Percentiles rank a stretch among this genome's conserved stretches.
These are phyloP conservation scores for Sebastes trivittatus DNA, from an alignment of 2,797 vertebrate species.

Conservation along the genomic window DNA sequence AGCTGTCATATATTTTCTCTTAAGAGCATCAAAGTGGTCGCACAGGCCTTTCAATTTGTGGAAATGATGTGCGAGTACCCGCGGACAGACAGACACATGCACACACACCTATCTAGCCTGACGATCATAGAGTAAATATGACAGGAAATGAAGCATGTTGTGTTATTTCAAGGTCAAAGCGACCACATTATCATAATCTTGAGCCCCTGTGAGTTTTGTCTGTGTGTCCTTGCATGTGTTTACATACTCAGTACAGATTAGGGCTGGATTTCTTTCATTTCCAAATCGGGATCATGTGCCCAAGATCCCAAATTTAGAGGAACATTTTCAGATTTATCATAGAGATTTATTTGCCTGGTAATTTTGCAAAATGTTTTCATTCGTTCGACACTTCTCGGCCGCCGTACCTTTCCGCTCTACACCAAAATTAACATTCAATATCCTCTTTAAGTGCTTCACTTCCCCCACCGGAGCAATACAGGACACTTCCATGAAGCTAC, in stretches of 20 bases:
- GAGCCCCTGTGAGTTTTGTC: neutral
- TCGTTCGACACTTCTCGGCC: neutral
- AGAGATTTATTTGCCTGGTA: neutral
- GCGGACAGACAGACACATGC: neutral
- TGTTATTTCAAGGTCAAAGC: conserved; percentile 35
- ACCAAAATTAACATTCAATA: neutral
- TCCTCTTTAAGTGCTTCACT: neutral
- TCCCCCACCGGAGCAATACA: neutral
- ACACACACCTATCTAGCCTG: neutral
- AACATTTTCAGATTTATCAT: neutral
- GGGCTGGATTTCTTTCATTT: neutral
- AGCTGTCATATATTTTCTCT: conserved; percentile 12
- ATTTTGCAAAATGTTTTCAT: neutral
- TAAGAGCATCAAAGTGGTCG: neutral
- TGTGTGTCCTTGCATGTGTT: neutral
- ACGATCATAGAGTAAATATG: neutral
- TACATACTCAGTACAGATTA: neutral
- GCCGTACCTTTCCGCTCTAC: neutral
- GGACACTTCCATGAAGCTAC: neutral
- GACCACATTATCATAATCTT: neutral
- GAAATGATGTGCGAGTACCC: neutral
- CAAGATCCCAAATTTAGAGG: neutral
- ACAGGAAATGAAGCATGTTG: conserved; percentile 9
- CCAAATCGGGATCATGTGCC: neutral
- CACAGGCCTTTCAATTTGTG: neutral